A percentile compares a stretch with the other conserved stretches of the same genome.
Conservation (phyloP, 2,113 vertebrate species). For the Carlito syrichta region DNA sequence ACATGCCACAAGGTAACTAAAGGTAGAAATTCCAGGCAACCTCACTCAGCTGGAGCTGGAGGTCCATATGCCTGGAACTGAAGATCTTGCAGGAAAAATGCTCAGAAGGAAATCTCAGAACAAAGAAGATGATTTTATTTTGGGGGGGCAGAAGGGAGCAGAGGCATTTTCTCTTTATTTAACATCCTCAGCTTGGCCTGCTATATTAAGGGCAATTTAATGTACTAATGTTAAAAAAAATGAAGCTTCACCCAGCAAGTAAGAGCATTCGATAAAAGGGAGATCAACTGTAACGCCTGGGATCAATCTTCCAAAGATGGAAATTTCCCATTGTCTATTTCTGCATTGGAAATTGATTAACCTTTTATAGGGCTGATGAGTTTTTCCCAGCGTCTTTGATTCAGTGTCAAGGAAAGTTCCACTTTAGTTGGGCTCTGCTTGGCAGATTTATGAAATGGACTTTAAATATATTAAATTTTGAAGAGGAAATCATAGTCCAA, state of each 20-base stretch:
- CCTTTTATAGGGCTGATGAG: conserved; percentile 66
- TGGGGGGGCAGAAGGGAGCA: neutral
- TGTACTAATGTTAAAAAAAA: conserved; percentile 81
- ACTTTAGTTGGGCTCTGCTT: conserved; percentile 35
- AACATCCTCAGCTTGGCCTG: conserved; percentile 65
- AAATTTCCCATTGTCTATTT: conserved; percentile 78
- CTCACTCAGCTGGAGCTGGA: neutral
- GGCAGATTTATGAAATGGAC: conserved; percentile 70
- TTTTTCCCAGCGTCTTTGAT: conserved; percentile 73
- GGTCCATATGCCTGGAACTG: rapidly evolving
- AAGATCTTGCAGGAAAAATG: neutral
- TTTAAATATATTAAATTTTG: conserved; percentile 74
- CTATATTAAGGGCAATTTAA: conserved; percentile 78
- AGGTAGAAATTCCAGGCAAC: neutral
- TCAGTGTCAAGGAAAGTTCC: conserved; percentile 51
- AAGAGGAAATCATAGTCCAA: conserved; percentile 76
- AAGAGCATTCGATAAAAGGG: conserved; percentile 76
- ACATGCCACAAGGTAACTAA: neutral
- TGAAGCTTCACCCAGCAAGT: conserved; percentile 76
- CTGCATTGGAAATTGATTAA: conserved; percentile 80
- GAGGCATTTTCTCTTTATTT: conserved; percentile 71
- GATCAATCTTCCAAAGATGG: conserved; percentile 75
- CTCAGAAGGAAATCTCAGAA: conserved; percentile 42
- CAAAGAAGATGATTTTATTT: conserved; percentile 46
- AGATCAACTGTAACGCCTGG: conserved; percentile 75